phyloP scores from a whole-genome alignment of 2,113 vertebrate genomes.

The Pituophis catenifer region DNA sequence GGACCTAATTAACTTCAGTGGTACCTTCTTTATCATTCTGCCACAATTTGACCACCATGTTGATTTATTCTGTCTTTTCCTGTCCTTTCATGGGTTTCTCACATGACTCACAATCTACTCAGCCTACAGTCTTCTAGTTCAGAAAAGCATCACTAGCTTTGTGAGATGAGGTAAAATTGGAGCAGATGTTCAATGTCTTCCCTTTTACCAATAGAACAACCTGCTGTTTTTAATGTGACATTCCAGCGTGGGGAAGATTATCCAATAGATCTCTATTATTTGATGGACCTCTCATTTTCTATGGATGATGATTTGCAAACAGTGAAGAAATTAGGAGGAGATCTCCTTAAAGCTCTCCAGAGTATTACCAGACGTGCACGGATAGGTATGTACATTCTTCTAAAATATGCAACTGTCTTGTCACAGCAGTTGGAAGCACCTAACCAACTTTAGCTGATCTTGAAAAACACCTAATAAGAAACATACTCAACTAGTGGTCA shows the following conservation, averaged over 20 bases:
- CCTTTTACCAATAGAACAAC: slow-evolving; percentile 66
- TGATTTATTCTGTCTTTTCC: background rate
- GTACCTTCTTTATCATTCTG: background rate
- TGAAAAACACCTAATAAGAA: background rate
- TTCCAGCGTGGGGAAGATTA: slow-evolving; percentile 86
- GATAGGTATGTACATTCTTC: slow-evolving; percentile 74
- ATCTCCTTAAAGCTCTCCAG: slow-evolving; percentile 77
- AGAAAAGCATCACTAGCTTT: background rate
- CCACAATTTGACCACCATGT: background rate
- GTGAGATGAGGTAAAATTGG: background rate
- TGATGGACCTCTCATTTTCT: slow-evolving; percentile 96
- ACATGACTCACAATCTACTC: background rate
- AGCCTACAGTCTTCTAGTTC: background rate
- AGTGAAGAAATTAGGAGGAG: slow-evolving; percentile 82
- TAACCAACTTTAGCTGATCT: background rate
- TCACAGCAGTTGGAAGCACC: background rate
- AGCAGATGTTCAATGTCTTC: background rate
- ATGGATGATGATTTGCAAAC: slow-evolving; percentile 90
- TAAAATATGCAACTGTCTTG: background rate
- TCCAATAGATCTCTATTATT: slow-evolving; percentile 96
- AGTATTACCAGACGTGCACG: slow-evolving; percentile 77
- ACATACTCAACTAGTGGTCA: background rate
- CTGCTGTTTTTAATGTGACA: slow-evolving; percentile 67
- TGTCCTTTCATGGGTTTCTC: background rate
- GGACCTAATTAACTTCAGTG: background rate